Evolutionary conservation across 2,113 vertebrate genomes (phyloP).

Genomic region (Pseudorasbora parva): DNA sequence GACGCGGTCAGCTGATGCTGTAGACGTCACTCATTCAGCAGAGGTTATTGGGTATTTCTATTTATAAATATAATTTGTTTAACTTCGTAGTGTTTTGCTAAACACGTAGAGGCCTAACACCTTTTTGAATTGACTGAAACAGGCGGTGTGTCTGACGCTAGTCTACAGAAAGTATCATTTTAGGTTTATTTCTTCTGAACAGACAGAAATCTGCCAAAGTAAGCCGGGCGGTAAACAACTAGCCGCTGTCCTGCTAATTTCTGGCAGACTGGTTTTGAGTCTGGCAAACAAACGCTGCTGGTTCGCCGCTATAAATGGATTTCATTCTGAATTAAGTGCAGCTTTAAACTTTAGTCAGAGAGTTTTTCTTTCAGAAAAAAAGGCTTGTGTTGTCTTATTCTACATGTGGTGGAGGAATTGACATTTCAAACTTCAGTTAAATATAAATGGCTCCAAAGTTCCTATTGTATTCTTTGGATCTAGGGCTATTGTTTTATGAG

Average conservation of each 20-base stretch:
- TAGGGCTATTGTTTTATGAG: constrained; percentile 22
- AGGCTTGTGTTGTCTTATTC: background rate
- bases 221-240: constrained; percentile 47
- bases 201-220: constrained; percentile 28
- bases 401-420: constrained; percentile 5
- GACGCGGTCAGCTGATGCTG: constrained; percentile 2
- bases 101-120: constrained; percentile 19
- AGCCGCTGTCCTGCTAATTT: constrained; percentile 51
- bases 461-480: constrained; percentile 41
- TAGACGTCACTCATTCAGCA: constrained; percentile 6
- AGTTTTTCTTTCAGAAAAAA: background rate
- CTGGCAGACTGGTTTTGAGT: constrained; percentile 4
- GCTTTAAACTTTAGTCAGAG: constrained; percentile 3
- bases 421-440: constrained; percentile 8
- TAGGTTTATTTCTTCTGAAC: constrained; percentile 44
- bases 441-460: constrained; percentile 2
- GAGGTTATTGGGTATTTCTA: background rate
- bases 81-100: constrained; percentile 15
- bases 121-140: background rate
- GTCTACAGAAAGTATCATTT: constrained; percentile 55
- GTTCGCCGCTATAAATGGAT: constrained; percentile 27
- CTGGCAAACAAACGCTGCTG: constrained; percentile 31
- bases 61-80: constrained; percentile 30
- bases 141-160: constrained; percentile 25
- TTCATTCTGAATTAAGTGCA: background rate